Percentiles rank a stretch among this genome's conserved stretches.
Evolutionary conservation across 2,888 invertebrate species (phyloP).

Genomic region (Lasioglossum marginatum): DNA sequence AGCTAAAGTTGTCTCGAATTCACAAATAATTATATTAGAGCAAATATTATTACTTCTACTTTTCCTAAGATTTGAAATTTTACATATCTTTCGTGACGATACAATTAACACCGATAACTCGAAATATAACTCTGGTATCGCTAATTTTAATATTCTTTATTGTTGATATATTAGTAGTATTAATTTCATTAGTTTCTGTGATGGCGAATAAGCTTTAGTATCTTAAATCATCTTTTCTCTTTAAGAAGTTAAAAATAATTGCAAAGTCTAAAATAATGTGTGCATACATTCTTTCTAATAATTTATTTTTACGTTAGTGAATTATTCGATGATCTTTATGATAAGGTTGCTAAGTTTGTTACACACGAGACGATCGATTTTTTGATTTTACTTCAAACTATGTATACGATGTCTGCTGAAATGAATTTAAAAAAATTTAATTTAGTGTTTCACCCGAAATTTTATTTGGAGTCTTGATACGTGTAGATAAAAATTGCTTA

Average conservation of each 20-base stretch:
- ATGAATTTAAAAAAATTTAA: neutral
- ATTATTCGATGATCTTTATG: constrained; percentile 54
- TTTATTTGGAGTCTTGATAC: neutral
- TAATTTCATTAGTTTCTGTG: constrained; percentile 49
- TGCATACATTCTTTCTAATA: constrained; percentile 37
- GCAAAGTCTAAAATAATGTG: constrained; percentile 44
- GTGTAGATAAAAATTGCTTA: neutral
- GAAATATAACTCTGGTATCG: constrained; percentile 57
- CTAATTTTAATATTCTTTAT: constrained; percentile 46
- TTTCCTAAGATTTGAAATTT: constrained; percentile 55
- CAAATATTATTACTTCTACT: constrained; percentile 52
- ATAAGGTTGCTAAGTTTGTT: constrained; percentile 9
- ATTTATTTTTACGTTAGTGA: constrained; percentile 55
- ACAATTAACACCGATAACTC: constrained; percentile 62
- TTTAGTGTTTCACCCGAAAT: neutral
- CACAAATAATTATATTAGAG: constrained; percentile 42
- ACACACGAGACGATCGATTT: neutral
- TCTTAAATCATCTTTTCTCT: constrained; percentile 19
- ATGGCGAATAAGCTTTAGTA: constrained; percentile 53
- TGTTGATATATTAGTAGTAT: constrained; percentile 37
- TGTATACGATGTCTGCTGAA: neutral
- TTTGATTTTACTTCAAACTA: neutral
- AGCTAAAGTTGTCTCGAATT: constrained; percentile 33
- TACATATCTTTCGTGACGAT: constrained; percentile 55
- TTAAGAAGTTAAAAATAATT: constrained; percentile 33